Conservation (phyloP, 2,888 invertebrate species). For the Nemapogon koenigi region DNA sequence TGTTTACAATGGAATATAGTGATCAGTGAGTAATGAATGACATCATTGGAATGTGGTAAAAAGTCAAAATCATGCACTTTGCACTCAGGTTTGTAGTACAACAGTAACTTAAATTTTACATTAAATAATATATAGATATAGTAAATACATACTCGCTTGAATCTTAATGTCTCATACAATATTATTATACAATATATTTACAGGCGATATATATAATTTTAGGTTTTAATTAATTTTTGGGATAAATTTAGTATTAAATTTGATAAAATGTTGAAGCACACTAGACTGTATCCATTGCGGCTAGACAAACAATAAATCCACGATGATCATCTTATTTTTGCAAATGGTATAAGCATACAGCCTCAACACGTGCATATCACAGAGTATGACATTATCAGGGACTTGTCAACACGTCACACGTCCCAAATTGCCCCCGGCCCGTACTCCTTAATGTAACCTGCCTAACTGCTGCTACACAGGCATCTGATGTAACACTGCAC, state of each 20-base stretch:
- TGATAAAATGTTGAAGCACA: constrained; percentile 52
- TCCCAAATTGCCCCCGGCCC: constrained; percentile 63
- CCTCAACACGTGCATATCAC: constrained; percentile 44
- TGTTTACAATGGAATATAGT: not conserved
- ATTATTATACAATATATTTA: constrained; percentile 57
- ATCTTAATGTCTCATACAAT: constrained; percentile 2
- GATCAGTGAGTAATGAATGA: constrained; percentile 4
- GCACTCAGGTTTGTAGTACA: constrained; percentile 39
- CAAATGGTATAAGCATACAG: no score
- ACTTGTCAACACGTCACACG: constrained; percentile 43
- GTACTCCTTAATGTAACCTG: constrained; percentile 57
- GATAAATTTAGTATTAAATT: constrained; percentile 55
- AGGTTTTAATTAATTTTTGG: constrained; percentile 62
- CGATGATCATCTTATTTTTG: no score
- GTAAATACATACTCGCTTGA: constrained; percentile 2
- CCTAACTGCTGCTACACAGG: constrained; percentile 25
- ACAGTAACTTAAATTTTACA: no score
- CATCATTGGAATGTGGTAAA: constrained; percentile 51
- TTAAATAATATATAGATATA: constrained; percentile 6
- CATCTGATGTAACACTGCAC: constrained; percentile 20
- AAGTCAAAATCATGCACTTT: constrained; percentile 56
- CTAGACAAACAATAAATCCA: no score
- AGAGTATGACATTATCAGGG: constrained; percentile 62
- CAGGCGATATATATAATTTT: constrained; percentile 52
- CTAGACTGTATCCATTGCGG: constrained; percentile 22